Base-by-base conservation (phyloP, 2,888 invertebrate species). In the Tetragnatha montana region DNA sequence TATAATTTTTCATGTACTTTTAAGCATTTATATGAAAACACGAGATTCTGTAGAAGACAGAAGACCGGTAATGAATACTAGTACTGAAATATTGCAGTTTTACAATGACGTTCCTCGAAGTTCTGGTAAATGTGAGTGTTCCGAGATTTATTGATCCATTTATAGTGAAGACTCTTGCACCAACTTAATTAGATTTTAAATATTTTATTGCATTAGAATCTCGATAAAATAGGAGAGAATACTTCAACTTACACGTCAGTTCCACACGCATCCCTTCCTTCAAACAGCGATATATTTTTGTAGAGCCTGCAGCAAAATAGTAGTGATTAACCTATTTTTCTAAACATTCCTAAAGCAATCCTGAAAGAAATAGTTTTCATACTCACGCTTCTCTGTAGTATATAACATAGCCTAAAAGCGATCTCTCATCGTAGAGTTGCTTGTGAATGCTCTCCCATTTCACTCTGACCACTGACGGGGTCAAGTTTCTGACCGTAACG, bases 201-300 rank as follows among this genome's bases (percentile, higher is more conserved):
- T 35, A 35, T 35, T 35, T 35, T 2, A 35, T 35, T 35, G 1
- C 35, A 35, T 4, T 2, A 35, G 35, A 1, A 1, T 35, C 35
- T 35, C 35, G 4, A 4, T 2, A 35, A 35, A 35, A 35, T 35
- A 73, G n/a, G 21, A n/a, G 10, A 14, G 3, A 78, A 47, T 35
- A 35, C 4, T 35, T 22, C 68, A 47, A 93, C 93, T 93, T 92
- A 93, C 93, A 95, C 95, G 93, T 97, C 96, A 91, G 96, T 96
- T 0, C 97, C 97, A 93, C 98, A 98, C 21, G 98, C 97, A 93
- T 98, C 98, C 88, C 97, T 94, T 87, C 97, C 96, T 91, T 97
- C 97, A 93, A 97, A 98, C 89, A 97, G 95, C 0, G 97, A 96
- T 91, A 98, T 95, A 93, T 97, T 97, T 88, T 94, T 94, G n/a